Percentiles rank a stretch among this genome's conserved stretches.
Conservation (phyloP, 2,113 vertebrate species). For the Anser cygnoides region DNA sequence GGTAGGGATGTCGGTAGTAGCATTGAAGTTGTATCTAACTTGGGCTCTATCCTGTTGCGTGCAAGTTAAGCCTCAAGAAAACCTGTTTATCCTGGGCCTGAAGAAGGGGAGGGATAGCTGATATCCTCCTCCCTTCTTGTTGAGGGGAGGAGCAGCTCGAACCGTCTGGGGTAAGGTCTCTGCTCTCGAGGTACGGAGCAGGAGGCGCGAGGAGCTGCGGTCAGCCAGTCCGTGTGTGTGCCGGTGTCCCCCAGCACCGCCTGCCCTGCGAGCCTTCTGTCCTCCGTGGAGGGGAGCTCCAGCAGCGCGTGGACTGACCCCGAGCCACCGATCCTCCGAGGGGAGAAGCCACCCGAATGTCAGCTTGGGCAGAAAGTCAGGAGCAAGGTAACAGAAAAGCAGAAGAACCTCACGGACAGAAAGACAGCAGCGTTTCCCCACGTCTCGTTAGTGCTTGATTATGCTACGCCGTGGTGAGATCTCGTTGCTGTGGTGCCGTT, state of each 20-base stretch:
- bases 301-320: fast-evolving
- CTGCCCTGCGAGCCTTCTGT: neutral
- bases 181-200: neutral
- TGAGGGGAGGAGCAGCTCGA: neutral
- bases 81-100: neutral
- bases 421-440: neutral
- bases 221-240: no score
- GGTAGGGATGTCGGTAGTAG: neutral
- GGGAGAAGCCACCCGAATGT: neutral
- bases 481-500: neutral
- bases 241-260: no score
- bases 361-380: fast-evolving
- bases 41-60: neutral
- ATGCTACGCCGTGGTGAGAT: fast-evolving
- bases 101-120: neutral
- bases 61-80: neutral
- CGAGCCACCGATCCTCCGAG: neutral
- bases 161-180: neutral
- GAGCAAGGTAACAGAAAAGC: neutral
- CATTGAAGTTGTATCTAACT: fast-evolving
- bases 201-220: neutral
- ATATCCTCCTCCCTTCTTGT: neutral
- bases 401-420: neutral
- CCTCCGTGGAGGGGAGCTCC: neutral
- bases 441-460: fast-evolving